Evolutionary conservation across 2,797 vertebrate genomes (phyloP), one percentile per base, ranked within the genome.

Genomic region (Vireo griseus): DNA sequence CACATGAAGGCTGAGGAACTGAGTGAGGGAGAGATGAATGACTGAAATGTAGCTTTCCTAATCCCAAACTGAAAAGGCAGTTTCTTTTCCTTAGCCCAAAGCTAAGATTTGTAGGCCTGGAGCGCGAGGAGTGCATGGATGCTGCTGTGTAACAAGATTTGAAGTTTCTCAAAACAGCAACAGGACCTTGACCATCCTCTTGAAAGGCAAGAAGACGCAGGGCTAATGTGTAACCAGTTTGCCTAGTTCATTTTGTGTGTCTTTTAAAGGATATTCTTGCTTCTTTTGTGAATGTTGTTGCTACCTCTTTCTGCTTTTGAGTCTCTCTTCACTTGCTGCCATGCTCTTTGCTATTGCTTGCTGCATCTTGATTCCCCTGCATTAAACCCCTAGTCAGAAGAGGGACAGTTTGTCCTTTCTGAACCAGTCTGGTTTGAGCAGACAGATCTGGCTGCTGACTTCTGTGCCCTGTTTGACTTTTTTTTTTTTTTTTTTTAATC

Each of bases 361-460:
- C 58, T 82, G 35, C 16, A 3, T 90, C 52, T 73, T 0, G 0
- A 14, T 35, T 84, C 17, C 24, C 20, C 9, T 24, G 33, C 2
- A 1, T 57, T 50, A 62, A 78, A 42, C 20, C 37, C 28, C 11
- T 37, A 9, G 11, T 51, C 18, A 26, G 61, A 77, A 35, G 26
- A 20, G 26, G 40, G 55, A 40, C 14, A 44, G 51, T n/a, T 78
- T 50, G 35, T 74, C 42, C 44, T 79, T 71, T 65, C 35, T 89
- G 39, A 86, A 37, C 29, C 54, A 20, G 2, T 62, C 39, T 83
- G 40, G 2, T 74, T 88, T 83, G 44, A 77, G 25, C 61, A 91
- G 75, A 26, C 8, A 2, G 40, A 47, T 58, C 65, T 91, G 57
- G 18, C 50, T 79, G 39, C 75, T 71, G 54, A 37, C 17, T 19